These are phyloP conservation scores for Raphicerus campestris DNA, from an alignment of 2,113 vertebrate genomes.

Conservation along the genomic window DNA sequence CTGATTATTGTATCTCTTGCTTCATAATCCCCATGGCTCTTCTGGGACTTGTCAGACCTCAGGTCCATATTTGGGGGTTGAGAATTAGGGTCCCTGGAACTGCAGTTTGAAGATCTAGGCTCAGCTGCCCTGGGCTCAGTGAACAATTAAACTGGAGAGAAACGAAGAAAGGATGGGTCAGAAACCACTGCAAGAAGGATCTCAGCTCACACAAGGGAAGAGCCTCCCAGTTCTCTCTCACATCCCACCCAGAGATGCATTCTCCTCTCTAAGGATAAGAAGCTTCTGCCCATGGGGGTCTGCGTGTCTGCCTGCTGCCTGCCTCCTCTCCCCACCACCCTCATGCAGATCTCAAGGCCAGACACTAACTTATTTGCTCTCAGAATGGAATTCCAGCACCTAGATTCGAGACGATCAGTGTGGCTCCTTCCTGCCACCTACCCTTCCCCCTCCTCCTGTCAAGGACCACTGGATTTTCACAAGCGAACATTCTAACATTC, in stretches of 20 bases:
- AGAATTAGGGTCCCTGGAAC: neutral
- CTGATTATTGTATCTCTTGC: conserved; percentile 27
- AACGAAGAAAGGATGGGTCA: neutral
- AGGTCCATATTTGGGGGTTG: neutral
- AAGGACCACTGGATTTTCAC: neutral
- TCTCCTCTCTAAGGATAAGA: neutral
- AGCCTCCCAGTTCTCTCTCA: neutral
- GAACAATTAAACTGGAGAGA: neutral
- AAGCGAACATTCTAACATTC: neutral
- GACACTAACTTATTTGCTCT: neutral
- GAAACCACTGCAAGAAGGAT: neutral
- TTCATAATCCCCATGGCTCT: conserved; percentile 2
- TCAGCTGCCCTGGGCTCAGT: neutral
- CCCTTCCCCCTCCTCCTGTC: neutral
- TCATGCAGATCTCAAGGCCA: neutral
- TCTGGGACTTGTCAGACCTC: conserved; percentile 13
- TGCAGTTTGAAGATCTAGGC: neutral
- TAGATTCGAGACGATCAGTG: neutral
- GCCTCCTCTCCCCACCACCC: neutral
- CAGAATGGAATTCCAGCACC: neutral
- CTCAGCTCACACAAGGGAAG: neutral
- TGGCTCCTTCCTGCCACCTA: neutral
- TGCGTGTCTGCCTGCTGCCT: neutral
- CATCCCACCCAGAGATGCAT: neutral
- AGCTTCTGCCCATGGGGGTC: neutral